Evolutionary conservation across 2,888 invertebrate genomes (phyloP), one percentile per base, ranked within the genome.

Genomic region (Isotomurus palustris): DNA sequence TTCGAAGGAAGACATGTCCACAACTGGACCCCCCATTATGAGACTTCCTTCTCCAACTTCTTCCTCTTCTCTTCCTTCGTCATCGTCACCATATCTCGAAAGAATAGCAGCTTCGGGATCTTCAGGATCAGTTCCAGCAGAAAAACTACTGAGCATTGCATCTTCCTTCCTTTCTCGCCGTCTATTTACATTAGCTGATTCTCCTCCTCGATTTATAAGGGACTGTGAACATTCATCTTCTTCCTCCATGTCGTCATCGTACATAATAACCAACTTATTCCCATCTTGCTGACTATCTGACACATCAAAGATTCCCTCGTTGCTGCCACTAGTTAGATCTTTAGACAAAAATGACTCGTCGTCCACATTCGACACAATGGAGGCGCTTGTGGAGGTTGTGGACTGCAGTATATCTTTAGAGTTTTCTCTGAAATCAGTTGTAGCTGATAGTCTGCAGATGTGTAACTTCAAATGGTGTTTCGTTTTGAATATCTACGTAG

Each of bases 391-490:
- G 32, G 32, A 14, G 32, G 32, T 32, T 10, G 8, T 32, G 14
- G 32, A 14, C 14, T 32, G 32, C 17, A 12, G 40, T 40, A 10
- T 6, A 8, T 40, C 14, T 6, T 40, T 17, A 40, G 8, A 10
- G 6, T 40, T 40, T 40, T 40, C 14, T 14, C 19, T 17, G 8
- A 8, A 10, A 12, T 6, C 10, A 5, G 19, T 21, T 14, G 35
- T 35, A 28, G 36, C 25, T n/a, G 55, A 25, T 17, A 55, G 50
- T 25, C 49, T 58, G 25, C 61, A 61, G n/a, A 43, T 24, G 56
- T 64, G 64, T 21, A 61, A 56, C 24, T 58, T 61, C 43, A 64
- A 32, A 44, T 64, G 64, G 38, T 61, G 60, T 27, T 64, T 61
- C 8, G 58, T 64, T 40, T 60, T 60, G 43, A 64, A 64, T 35